Conservation (phyloP, 2,113 vertebrate genomes). For the Menura novaehollandiae region DNA sequence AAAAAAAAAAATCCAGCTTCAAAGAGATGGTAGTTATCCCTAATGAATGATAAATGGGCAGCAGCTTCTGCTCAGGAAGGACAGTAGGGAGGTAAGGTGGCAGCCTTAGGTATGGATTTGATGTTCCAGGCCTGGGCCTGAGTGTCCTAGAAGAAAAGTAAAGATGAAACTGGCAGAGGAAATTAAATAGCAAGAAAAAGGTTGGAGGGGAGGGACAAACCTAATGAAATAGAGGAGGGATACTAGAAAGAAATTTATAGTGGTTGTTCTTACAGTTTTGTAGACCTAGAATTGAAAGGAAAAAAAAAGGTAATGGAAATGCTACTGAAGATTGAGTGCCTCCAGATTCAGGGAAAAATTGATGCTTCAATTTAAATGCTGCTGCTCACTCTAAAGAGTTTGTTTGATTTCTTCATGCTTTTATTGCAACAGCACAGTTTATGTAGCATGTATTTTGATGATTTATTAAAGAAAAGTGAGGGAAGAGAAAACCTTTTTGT, state of each 20-base stretch:
- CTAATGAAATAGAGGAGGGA: not conserved
- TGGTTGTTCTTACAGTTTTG: not conserved
- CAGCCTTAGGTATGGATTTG: not conserved
- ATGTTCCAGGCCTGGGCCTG: not conserved
- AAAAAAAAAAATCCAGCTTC: not conserved
- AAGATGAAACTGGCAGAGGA: not conserved
- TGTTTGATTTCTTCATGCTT: not conserved
- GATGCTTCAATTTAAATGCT: not conserved
- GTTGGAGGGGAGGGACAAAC: not conserved
- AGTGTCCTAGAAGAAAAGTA: not conserved
- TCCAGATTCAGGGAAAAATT: not conserved
- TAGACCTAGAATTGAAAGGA: not conserved
- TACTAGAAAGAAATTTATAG: not conserved
- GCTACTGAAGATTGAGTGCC: not conserved
- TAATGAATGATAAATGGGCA: conserved; percentile 1
- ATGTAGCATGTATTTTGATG: not conserved
- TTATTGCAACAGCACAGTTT: not conserved
- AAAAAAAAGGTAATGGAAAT: not conserved
- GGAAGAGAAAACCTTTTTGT: not conserved
- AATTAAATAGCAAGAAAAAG: not conserved
- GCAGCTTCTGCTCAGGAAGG: not conserved
- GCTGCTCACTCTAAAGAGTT: not conserved
- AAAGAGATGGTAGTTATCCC: not conserved
- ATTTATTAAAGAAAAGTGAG: not conserved
- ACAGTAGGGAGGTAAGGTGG: not conserved